A percentile compares a stretch with the other conserved stretches of the same genome.
These are phyloP conservation scores for Cheilosia variabilis DNA, from an alignment of 2,888 invertebrate species.

Conservation along the genomic window DNA sequence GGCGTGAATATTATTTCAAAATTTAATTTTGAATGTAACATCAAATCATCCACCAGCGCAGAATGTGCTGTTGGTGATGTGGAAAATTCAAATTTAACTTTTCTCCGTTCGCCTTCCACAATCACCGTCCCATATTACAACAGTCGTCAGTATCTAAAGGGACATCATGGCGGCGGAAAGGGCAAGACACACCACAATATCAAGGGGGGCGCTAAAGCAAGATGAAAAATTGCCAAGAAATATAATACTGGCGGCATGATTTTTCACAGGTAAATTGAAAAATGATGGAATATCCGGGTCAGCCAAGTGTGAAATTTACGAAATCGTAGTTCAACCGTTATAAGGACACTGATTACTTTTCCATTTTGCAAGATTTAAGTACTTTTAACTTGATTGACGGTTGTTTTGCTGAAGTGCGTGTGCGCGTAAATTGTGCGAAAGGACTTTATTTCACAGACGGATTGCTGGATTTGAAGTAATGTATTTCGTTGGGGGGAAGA, in stretches of 20 bases:
- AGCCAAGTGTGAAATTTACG: constrained; percentile 63
- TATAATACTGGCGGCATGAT: constrained; percentile 36
- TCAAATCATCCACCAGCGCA: constrained; percentile 14
- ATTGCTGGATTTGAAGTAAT: no score
- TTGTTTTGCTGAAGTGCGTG: constrained; percentile 12
- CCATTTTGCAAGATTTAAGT: constrained; percentile 52
- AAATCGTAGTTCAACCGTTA: constrained; percentile 55
- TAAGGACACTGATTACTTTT: constrained; percentile 51
- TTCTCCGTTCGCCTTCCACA: neutral
- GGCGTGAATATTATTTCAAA: constrained; percentile 70
- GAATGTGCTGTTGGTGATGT: constrained; percentile 43
- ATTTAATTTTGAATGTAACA: constrained; percentile 64
- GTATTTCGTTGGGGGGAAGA: no score
- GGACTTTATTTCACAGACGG: neutral
- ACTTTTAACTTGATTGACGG: constrained; percentile 49
- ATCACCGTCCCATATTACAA: neutral
- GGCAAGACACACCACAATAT: constrained; percentile 34
- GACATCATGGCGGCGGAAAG: constrained; percentile 24
- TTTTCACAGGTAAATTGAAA: constrained; percentile 69
- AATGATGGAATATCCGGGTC: constrained; percentile 70
- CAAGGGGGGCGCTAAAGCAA: constrained; percentile 1
- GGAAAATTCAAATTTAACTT: constrained; percentile 64
- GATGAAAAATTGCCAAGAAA: constrained; percentile 38
- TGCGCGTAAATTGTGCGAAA: neutral
- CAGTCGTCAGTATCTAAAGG: constrained; percentile 17